A percentile compares a stretch with the other conserved stretches of the same genome.
Evolutionary conservation across 2,888 invertebrate genomes (phyloP).

Genomic region (Drosophila planitibia): DNA sequence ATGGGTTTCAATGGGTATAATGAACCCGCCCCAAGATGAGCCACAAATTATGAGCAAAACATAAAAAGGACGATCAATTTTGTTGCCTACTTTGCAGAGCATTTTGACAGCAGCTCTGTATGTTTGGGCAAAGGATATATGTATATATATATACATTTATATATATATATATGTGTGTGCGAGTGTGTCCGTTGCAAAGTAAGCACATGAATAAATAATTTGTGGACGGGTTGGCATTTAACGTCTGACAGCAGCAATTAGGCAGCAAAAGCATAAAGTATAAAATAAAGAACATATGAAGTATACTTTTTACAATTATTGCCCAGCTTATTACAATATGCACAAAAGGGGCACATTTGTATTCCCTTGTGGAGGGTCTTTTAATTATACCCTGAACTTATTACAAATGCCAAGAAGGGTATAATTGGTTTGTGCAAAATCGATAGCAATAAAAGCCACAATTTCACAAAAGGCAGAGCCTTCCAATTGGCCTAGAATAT

Average conservation of each 20-base stretch:
- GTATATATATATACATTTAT: not conserved
- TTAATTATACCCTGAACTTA: not conserved
- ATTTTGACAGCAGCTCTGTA: not conserved
- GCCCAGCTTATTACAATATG: slow-evolving; percentile 8
- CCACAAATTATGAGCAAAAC: slow-evolving; percentile 51
- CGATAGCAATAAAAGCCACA: not conserved
- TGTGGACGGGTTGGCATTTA: slow-evolving; percentile 45
- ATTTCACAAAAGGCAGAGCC: too few relatives aligned
- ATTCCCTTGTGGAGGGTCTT: not conserved
- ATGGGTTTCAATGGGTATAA: slow-evolving; percentile 4
- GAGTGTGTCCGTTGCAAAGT: slow-evolving; percentile 33
- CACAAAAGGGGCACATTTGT: not conserved
- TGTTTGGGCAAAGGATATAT: not conserved
- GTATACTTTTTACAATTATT: slow-evolving; percentile 9
- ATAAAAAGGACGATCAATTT: slow-evolving; percentile 44
- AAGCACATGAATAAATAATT: slow-evolving; percentile 71
- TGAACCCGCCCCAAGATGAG: slow-evolving; percentile 54
- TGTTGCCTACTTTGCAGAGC: slow-evolving; percentile 33
- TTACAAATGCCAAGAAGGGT: not conserved
- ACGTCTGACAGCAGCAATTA: slow-evolving; percentile 71
- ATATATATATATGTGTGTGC: not conserved
- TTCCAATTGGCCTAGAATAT: too few relatives aligned
- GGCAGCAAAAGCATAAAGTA: slow-evolving; percentile 22
- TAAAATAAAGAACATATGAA: not conserved
- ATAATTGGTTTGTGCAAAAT: not conserved